These are phyloP conservation scores for Xanthorhoe spadicearia DNA, from an alignment of 2,888 invertebrate species.

Conservation along the genomic window DNA sequence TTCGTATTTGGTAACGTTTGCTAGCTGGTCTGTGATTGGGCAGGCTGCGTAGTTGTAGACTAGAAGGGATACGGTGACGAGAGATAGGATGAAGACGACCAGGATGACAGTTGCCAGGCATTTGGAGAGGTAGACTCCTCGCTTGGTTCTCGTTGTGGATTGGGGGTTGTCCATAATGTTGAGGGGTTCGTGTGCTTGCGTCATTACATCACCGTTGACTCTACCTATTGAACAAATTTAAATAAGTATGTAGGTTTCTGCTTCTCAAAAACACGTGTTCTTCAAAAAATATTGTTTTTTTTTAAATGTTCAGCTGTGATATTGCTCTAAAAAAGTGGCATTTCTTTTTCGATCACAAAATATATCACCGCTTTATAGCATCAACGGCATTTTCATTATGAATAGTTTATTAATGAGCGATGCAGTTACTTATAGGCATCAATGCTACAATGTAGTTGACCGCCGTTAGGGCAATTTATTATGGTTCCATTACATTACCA, in stretches of 20 bases:
- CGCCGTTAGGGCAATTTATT: neutral
- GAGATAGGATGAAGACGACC: constrained; percentile 86
- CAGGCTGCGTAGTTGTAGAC: constrained; percentile 91
- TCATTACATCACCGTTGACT: constrained; percentile 79
- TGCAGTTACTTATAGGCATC: neutral
- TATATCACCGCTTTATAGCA: neutral
- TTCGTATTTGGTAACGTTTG: constrained; percentile 77
- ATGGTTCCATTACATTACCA: neutral
- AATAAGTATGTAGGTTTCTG: too few relatives aligned
- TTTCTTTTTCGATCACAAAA: neutral
- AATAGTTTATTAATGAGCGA: neutral
- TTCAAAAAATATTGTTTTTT: too few relatives aligned
- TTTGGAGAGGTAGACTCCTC: constrained; percentile 87
- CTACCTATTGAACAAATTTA: constrained; percentile 60
- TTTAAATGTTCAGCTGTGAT: too few relatives aligned
- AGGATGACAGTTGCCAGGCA: constrained; percentile 86
- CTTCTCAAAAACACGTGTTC: too few relatives aligned
- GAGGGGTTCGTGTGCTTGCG: constrained; percentile 77
- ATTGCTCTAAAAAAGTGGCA: neutral
- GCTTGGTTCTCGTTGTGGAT: constrained; percentile 86
- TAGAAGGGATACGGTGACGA: constrained; percentile 89
- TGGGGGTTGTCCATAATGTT: constrained; percentile 86
- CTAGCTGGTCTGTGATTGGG: constrained; percentile 77
- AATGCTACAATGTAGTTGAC: neutral
- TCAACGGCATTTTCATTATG: neutral